Conservation (phyloP, 2,797 vertebrate genomes). For the Enteromius viviparus region DNA sequence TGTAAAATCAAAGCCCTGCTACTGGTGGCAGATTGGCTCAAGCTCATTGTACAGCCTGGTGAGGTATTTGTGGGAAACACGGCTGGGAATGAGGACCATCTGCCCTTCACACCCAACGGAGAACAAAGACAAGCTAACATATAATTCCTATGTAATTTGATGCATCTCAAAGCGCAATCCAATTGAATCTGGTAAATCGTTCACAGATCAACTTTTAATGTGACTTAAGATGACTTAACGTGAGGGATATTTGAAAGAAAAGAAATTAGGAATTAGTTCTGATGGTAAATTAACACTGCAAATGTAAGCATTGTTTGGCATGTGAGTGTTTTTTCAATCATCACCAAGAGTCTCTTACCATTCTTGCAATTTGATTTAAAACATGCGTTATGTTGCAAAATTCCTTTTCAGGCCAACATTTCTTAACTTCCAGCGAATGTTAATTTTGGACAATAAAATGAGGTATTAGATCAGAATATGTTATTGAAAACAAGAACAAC, state of each 20-base stretch:
- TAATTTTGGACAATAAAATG: not conserved
- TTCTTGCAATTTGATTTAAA: slow-evolving; percentile 12
- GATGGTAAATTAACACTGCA: not conserved
- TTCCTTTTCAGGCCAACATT: slow-evolving; percentile 3
- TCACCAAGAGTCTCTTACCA: not conserved
- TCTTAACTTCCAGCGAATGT: not conserved
- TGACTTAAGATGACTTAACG: not conserved
- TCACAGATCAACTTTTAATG: not conserved
- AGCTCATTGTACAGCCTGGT: slow-evolving; percentile 53
- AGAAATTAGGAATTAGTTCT: not conserved
- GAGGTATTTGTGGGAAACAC: slow-evolving; percentile 69
- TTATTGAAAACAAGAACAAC: not conserved
- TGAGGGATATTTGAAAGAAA: not conserved
- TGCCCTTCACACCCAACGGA: slow-evolving; percentile 65
- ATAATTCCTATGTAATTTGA: slow-evolving; percentile 67
- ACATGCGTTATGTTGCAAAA: not conserved
- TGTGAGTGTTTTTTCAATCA: not conserved
- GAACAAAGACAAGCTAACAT: slow-evolving; percentile 67
- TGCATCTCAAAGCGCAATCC: slow-evolving; percentile 28
- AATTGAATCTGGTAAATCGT: slow-evolving; percentile 3
- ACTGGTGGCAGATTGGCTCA: slow-evolving; percentile 55
- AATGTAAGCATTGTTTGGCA: not conserved
- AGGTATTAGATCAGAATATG: slow-evolving; percentile 8
- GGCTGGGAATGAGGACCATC: slow-evolving; percentile 72
- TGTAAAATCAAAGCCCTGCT: slow-evolving; percentile 63